phyloP scores from a whole-genome alignment of 2,113 vertebrate species.

The Spheniscus mendiculus region DNA sequence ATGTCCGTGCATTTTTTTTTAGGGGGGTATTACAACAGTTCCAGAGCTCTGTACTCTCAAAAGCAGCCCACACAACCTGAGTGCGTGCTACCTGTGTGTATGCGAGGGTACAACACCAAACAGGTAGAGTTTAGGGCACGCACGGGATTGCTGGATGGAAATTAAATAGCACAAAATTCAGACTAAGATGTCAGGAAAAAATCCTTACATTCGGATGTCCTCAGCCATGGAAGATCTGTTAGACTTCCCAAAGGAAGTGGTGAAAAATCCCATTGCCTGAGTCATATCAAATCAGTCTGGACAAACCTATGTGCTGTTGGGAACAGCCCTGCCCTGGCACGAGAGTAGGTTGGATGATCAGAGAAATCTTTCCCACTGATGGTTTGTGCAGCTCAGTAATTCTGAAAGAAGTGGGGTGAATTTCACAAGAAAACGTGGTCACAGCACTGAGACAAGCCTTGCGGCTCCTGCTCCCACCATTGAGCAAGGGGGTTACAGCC shows the following conservation, averaged over 20 bases:
- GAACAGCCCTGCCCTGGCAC: neutral
- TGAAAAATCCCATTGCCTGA: neutral
- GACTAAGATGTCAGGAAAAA: neutral
- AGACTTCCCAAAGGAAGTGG: neutral
- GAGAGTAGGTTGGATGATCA: neutral
- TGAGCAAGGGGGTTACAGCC: neutral
- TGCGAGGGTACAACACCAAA: neutral
- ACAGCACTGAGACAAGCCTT: neutral
- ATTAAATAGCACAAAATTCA: neutral
- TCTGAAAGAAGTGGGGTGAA: neutral
- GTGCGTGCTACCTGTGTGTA: rapidly evolving
- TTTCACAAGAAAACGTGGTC: neutral
- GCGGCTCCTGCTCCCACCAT: neutral
- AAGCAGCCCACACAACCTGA: neutral
- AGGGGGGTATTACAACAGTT: neutral
- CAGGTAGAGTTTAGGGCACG: neutral
- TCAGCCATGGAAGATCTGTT: neutral
- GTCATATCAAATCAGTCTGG: neutral
- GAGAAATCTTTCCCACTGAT: neutral
- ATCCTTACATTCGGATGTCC: neutral
- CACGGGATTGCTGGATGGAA: neutral
- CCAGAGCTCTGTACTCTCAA: neutral
- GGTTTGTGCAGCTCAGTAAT: neutral
- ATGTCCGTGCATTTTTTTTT: neutral
- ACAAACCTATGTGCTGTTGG: neutral